Conservation (phyloP, 2,888 invertebrate species). For the Hanleya hanleyi region DNA sequence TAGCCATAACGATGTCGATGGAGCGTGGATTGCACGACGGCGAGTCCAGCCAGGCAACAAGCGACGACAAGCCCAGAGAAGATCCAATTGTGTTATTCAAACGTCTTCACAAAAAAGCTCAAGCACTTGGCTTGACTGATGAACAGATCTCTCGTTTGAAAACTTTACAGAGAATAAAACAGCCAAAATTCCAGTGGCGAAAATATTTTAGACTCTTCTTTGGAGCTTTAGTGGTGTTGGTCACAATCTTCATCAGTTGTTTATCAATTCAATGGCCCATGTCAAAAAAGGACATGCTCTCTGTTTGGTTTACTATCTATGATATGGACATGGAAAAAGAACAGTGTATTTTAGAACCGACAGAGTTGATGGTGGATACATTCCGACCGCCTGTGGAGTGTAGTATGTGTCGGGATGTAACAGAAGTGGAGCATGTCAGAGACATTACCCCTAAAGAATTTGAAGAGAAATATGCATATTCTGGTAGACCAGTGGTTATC, state of each 20-base stretch:
- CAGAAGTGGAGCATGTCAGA: constrained; percentile 79
- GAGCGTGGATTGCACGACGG: no score
- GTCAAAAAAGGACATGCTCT: constrained; percentile 34
- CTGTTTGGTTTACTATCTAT: constrained; percentile 43
- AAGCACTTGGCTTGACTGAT: constrained; percentile 45
- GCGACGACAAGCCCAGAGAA: no score
- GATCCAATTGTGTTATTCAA: constrained; percentile 30
- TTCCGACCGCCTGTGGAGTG: constrained; percentile 89
- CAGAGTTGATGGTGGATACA: constrained; percentile 55
- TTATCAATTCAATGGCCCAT: constrained; percentile 52
- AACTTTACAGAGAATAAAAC: constrained; percentile 40
- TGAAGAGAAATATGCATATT: constrained; percentile 84
- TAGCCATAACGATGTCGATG: no score
- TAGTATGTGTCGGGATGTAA: constrained; percentile 82
- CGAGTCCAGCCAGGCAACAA: no score
- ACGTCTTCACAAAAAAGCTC: constrained; percentile 49
- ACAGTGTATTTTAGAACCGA: constrained; percentile 52
- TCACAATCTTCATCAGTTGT: constrained; percentile 32
- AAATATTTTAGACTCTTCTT: constrained; percentile 17
- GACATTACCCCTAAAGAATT: constrained; percentile 82
- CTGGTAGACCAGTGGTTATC: constrained; percentile 87
- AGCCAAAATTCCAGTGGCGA: constrained; percentile 16
- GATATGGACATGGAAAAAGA: constrained; percentile 42
- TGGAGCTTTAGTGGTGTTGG: constrained; percentile 13
- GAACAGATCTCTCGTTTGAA: constrained; percentile 47